Percentiles rank a stretch among this genome's conserved stretches.
Conservation (phyloP, 1,140 invertebrate genomes). For the Antheraea mylitta region DNA sequence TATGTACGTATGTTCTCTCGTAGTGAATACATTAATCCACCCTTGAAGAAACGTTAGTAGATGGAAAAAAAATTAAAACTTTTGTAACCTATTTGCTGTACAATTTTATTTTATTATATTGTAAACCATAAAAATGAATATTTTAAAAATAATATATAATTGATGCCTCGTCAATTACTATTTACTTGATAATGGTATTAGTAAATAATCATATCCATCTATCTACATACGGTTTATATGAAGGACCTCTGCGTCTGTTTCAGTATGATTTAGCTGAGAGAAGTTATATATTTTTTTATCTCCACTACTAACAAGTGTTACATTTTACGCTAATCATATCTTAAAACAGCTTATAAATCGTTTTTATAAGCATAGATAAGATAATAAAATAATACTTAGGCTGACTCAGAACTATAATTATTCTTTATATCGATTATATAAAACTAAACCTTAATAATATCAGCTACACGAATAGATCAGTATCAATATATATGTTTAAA, state of each 20-base stretch:
- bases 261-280: slow-evolving; percentile 14
- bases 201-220: no score
- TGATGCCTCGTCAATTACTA: no score
- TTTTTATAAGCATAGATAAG: slow-evolving; percentile 27
- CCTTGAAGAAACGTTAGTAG: no score
- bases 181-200: no score
- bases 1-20: no score
- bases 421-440: slow-evolving; percentile 31
- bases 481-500: slow-evolving; percentile 31
- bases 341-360: slow-evolving; percentile 34
- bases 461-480: slow-evolving; percentile 46
- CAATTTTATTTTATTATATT: no score
- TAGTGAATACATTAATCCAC: no score
- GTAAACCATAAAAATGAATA: no score
- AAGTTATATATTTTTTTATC: slow-evolving; percentile 8
- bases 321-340: slow-evolving; percentile 29
- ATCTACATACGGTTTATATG: no score
- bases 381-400: slow-evolving; percentile 52
- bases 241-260: slow-evolving; percentile 12
- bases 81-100: no score
- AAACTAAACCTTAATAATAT: slow-evolving; percentile 63
- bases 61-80: no score
- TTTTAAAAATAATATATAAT: no score
- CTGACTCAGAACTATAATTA: slow-evolving; percentile 52
- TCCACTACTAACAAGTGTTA: slow-evolving; percentile 25